phyloP scores from a whole-genome alignment of 2,113 vertebrate genomes.

The Daboia siamensis region DNA sequence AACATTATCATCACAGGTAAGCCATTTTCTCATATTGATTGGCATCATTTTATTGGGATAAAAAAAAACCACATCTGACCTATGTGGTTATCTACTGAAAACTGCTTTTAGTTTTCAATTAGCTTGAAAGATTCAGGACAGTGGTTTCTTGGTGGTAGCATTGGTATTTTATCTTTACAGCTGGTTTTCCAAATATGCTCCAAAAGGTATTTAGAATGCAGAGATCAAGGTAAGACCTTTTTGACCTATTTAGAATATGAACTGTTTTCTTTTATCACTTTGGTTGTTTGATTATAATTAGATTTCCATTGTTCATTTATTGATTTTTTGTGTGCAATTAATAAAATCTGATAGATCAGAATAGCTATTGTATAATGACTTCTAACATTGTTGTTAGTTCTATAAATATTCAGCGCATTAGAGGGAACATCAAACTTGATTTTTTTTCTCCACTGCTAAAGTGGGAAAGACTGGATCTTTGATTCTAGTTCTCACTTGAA shows the following conservation, averaged over 20 bases:
- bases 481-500: conserved; percentile 9
- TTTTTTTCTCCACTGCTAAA: neutral
- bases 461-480: neutral
- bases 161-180: neutral
- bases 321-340: neutral
- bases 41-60: neutral
- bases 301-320: neutral
- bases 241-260: neutral
- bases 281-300: neutral
- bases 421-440: neutral
- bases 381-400: neutral
- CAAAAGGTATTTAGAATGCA: neutral
- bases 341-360: neutral
- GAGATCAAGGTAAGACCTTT: neutral
- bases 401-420: neutral
- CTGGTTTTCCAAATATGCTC: neutral
- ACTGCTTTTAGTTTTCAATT: neutral
- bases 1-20: neutral
- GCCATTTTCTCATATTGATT: neutral
- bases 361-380: neutral
- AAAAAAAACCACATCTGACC: neutral
- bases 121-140: neutral
- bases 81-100: neutral
- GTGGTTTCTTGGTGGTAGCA: neutral
- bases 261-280: neutral